phyloP scores from a whole-genome alignment of 2,113 vertebrate genomes.

The Dicentrarchus labrax region DNA sequence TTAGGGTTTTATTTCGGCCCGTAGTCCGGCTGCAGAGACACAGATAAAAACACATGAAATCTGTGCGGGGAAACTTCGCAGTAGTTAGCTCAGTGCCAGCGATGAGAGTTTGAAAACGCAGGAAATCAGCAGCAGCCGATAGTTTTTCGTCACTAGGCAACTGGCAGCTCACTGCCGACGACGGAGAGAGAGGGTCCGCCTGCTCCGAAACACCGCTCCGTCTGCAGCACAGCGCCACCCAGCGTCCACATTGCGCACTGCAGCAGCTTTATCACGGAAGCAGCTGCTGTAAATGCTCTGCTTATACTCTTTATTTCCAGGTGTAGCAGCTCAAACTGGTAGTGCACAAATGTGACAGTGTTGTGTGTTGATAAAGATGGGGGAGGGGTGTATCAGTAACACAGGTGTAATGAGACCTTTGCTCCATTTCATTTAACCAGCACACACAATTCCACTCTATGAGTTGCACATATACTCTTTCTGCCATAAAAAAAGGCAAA shows the following conservation, averaged over 20 bases:
- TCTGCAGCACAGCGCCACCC: slow-evolving; percentile 59
- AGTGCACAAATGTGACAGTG: no score
- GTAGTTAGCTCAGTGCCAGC: slow-evolving; percentile 16
- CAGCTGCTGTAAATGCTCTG: background rate
- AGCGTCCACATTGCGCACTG: background rate
- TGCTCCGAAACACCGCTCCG: background rate
- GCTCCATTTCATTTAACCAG: background rate
- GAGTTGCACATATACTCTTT: no score
- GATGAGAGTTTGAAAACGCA: slow-evolving; percentile 65
- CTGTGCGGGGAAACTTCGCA: slow-evolving; percentile 35
- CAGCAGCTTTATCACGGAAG: background rate
- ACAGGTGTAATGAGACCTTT: background rate
- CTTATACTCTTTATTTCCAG: background rate
- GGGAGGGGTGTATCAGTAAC: background rate
- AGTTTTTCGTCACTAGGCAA: slow-evolving; percentile 86
- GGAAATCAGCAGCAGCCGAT: slow-evolving; percentile 56
- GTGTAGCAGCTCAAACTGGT: background rate
- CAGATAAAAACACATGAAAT: background rate
- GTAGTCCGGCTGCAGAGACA: background rate
- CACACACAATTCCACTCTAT: background rate
- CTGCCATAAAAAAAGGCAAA: no score
- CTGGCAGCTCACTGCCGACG: slow-evolving; percentile 41
- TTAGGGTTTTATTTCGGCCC: background rate
- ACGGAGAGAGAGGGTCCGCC: slow-evolving; percentile 11
- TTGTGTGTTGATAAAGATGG: no score